A percentile compares a stretch with the other conserved stretches of the same genome.
These are phyloP conservation scores for Empis livida DNA, from an alignment of 2,888 invertebrate species.

Conservation along the genomic window DNA sequence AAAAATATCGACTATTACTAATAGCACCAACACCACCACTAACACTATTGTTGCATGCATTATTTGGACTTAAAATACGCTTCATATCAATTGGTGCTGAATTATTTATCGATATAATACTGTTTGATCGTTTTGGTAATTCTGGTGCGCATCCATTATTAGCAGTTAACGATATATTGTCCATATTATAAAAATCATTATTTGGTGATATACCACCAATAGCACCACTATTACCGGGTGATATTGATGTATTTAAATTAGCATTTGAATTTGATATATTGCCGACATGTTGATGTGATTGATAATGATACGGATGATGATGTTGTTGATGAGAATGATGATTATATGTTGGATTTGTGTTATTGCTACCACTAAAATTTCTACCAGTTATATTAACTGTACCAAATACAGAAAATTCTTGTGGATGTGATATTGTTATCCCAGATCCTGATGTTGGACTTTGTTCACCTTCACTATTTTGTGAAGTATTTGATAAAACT, in stretches of 20 bases:
- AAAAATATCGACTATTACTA: background rate
- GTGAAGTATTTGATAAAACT: slow-evolving; percentile 9
- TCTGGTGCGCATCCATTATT: slow-evolving; percentile 11
- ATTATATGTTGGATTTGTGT: background rate
- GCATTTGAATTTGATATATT: slow-evolving; percentile 11
- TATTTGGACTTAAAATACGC: background rate
- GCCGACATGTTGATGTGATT: background rate
- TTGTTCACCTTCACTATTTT: slow-evolving; percentile 18
- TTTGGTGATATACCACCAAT: slow-evolving; percentile 1
- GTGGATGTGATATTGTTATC: slow-evolving; percentile 15
- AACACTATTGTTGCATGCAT: background rate
- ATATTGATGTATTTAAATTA: slow-evolving; percentile 8
- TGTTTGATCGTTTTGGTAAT: slow-evolving; percentile 17
- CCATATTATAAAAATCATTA: slow-evolving; percentile 4
- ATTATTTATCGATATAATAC: slow-evolving; percentile 15
- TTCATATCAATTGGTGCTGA: background rate
- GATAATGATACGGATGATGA: slow-evolving; percentile 1
- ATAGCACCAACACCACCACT: background rate
- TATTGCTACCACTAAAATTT: slow-evolving; percentile 16
- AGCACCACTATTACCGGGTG: background rate
- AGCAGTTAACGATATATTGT: slow-evolving; percentile 7
- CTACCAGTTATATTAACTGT: slow-evolving; percentile 33
- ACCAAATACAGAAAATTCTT: slow-evolving; percentile 30
- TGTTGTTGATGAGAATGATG: background rate
- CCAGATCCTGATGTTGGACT: slow-evolving; percentile 16